Percentiles rank a stretch among this genome's conserved stretches.
These are phyloP conservation scores for Pollenia amentaria DNA, from an alignment of 2,888 invertebrate species.

Conservation along the genomic window DNA sequence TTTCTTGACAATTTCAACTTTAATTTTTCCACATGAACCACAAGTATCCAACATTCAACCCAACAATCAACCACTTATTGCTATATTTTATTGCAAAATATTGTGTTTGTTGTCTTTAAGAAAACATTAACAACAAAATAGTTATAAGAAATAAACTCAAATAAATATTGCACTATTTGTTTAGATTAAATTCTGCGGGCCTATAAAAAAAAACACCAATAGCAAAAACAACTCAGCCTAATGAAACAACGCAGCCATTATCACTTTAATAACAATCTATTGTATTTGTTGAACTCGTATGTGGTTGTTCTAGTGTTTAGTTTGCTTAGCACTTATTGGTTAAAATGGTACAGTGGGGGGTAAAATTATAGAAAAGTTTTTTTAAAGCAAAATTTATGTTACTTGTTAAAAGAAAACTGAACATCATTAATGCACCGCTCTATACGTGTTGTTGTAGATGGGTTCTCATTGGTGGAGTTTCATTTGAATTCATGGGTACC, in stretches of 20 bases:
- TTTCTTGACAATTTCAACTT: constrained; percentile 50
- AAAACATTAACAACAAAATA: constrained; percentile 43
- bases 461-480: too few species aligned
- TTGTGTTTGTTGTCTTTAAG: constrained; percentile 55
- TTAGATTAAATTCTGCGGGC: constrained; percentile 70
- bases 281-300: constrained; percentile 56
- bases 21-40: constrained; percentile 52
- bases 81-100: constrained; percentile 39
- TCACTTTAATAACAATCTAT: constrained; percentile 67
- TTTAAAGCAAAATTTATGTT: neutral
- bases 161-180: constrained; percentile 57
- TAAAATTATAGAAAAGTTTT: constrained; percentile 3
- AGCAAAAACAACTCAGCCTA: constrained; percentile 17
- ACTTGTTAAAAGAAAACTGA: neutral
- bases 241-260: constrained; percentile 50
- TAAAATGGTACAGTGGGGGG: constrained; percentile 9
- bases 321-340: constrained; percentile 60
- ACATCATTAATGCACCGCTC: too few species aligned
- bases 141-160: constrained; percentile 26
- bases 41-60: constrained; percentile 26
- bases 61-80: constrained; percentile 28
- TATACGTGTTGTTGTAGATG: too few species aligned
- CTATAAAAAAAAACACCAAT: constrained; percentile 14
- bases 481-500: too few species aligned
- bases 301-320: constrained; percentile 23